These are phyloP conservation scores for Micromussa lordhowensis DNA, from an alignment of 92 coral and sea anemone genomes.

Conservation along the genomic window DNA sequence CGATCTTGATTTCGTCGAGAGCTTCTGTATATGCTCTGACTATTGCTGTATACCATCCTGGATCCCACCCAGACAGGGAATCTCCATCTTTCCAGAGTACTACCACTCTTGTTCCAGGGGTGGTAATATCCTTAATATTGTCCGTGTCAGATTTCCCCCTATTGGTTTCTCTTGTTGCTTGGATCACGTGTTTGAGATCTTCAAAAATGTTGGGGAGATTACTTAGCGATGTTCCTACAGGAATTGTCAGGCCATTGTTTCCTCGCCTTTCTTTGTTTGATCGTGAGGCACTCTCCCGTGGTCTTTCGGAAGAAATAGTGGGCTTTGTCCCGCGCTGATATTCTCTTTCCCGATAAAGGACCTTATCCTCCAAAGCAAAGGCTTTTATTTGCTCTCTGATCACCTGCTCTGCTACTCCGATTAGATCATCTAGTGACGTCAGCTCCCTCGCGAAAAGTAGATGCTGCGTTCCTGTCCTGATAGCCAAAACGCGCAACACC, in stretches of 20 bases:
- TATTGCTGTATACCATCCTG: conserved; percentile 44
- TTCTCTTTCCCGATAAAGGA: background rate
- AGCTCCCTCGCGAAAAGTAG: conserved; percentile 20
- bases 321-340: conserved; percentile 7
- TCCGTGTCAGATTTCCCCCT: background rate
- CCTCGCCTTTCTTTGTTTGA: background rate
- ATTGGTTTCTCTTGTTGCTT: background rate
- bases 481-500: conserved; percentile 25
- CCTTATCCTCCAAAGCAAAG: background rate
- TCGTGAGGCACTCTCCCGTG: background rate
- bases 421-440: background rate
- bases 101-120: conserved; percentile 20
- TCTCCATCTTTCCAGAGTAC: conserved; percentile 29
- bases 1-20: conserved; percentile 28
- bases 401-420: background rate
- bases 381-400: background rate
- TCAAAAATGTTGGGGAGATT: background rate
- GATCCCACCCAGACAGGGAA: conserved; percentile 21
- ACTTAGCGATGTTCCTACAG: background rate
- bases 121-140: conserved; percentile 30
- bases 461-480: conserved; percentile 1
- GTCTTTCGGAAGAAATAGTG: background rate
- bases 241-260: background rate
- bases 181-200: background rate
- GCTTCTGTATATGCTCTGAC: background rate